Base-by-base conservation (phyloP, 2,113 vertebrate species). In the cat (Felis catus) region DNA sequence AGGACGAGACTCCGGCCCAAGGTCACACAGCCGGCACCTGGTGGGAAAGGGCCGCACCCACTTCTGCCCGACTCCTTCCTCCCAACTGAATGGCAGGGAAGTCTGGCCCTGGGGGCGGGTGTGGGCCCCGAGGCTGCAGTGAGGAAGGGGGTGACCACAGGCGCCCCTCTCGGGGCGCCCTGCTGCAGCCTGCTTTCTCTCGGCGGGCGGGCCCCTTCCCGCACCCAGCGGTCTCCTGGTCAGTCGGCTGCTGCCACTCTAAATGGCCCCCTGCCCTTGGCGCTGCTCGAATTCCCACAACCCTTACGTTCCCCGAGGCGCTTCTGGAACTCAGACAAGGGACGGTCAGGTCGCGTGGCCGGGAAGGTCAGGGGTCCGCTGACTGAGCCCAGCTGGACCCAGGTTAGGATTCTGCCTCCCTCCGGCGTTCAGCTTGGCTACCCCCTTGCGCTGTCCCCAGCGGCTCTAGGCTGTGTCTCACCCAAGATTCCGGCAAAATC, bases 111-210 rank as follows among this genome's bases (percentile, higher is more conserved):
- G 33, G 2, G 1, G 83, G 36, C 25, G 61, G 27, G 21, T 1
- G 0, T 4, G 41, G 36, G 1, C 39, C 33, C n/a, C 11, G 3
- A 1, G 4, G 73, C 1, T 6, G 1, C n/a, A 1, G 2, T 1
- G 23, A 55, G 63, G 70, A 53, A 53, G n/a, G 18, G 25, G 16
- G 58, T 3, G 27, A 55, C 36, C 7, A 4, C 2, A 0, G 2
- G 0, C 2, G 19, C 65, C 29, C 63, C 41, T 13, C 48, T 19
- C 1, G 6, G 74, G 21, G 39, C 31, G 39, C 31, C 73, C 80
- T 39, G 55, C 89, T 11, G 61, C 29, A 4, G 7, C 14, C 82
- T 0, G 16, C 31, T 25, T 15, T 31, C 10, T 0, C 27, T 18
- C 10, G 8, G 29, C 23, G 1, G 18, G 23, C 29, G 36, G 68